phyloP scores from a whole-genome alignment of 1,140 invertebrate genomes.

The Hylyphantes graminicola region DNA sequence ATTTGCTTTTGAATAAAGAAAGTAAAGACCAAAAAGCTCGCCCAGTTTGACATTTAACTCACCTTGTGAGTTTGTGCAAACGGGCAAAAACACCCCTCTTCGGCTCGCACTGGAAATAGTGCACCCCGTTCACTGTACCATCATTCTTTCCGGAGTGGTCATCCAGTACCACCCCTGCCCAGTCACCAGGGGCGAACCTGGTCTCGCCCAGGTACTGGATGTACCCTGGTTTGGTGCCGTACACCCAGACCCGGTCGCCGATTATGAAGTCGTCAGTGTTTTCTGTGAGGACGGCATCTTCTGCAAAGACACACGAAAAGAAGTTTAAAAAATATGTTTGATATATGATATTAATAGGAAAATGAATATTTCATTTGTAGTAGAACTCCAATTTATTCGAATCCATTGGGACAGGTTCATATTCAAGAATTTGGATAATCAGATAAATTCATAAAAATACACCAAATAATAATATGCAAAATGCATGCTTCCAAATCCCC shows the following conservation, averaged over 20 bases:
- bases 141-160: conserved; percentile 97
- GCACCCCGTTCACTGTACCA: conserved; percentile 89
- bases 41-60: too few species aligned
- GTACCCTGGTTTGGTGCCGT: conserved; percentile 90
- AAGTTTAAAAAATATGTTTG: too few species aligned
- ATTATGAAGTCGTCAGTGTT: conserved; percentile 94
- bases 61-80: conserved; percentile 59
- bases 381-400: too few species aligned
- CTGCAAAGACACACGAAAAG: not conserved
- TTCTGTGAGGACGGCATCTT: conserved; percentile 50
- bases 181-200: conserved; percentile 90
- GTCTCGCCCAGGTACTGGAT: conserved; percentile 99
- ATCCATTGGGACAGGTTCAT: too few species aligned
- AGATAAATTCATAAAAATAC: too few species aligned
- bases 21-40: too few species aligned
- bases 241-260: conserved; percentile 94
- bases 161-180: conserved; percentile 96
- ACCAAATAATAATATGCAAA: too few species aligned
- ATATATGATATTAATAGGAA: too few species aligned
- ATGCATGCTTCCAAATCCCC: too few species aligned
- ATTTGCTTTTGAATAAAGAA: too few species aligned
- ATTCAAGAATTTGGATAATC: too few species aligned
- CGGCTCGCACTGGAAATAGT: conserved; percentile 94
- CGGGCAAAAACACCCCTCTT: conserved; percentile 91
- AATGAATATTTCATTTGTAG: too few species aligned